Percentiles rank a stretch among this genome's conserved stretches.
Evolutionary conservation across 2,888 invertebrate genomes (phyloP).

Genomic region (Hedya salicella): DNA sequence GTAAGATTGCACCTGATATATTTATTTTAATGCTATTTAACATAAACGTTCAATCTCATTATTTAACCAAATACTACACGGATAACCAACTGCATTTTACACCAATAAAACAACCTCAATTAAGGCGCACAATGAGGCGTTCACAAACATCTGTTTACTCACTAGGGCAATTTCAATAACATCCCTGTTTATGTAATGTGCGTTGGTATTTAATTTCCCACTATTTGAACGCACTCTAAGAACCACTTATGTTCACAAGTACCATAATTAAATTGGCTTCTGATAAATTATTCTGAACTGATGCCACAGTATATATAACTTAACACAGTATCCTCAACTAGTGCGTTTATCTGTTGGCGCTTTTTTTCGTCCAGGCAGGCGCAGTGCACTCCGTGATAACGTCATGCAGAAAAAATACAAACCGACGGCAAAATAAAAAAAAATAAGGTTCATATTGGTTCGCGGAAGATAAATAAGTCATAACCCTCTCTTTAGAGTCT

Average conservation of each 20-base stretch:
- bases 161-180: conserved; percentile 18
- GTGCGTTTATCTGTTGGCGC: too few species aligned
- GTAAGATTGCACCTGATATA: too few species aligned
- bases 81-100: not conserved
- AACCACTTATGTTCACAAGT: conserved; percentile 59
- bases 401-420: too few species aligned
- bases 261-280: conserved; percentile 61
- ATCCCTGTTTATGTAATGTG: conserved; percentile 6
- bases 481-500: too few species aligned
- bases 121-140: not conserved
- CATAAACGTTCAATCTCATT: too few species aligned
- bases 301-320: conserved; percentile 36
- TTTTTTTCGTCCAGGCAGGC: too few species aligned
- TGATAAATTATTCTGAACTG: conserved; percentile 60
- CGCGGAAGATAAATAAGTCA: too few species aligned
- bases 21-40: too few species aligned
- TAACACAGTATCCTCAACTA: not conserved
- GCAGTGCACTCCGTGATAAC: too few species aligned
- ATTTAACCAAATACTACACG: not conserved
- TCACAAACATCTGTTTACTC: too few species aligned
- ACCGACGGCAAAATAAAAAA: too few species aligned
- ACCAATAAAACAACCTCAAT: not conserved
- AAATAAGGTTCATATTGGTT: too few species aligned
- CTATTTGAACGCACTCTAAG: conserved; percentile 56
- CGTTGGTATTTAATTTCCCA: conserved; percentile 24